Evolutionary conservation across 2,797 vertebrate genomes (phyloP).

Genomic region (Gouania willdenowi): DNA sequence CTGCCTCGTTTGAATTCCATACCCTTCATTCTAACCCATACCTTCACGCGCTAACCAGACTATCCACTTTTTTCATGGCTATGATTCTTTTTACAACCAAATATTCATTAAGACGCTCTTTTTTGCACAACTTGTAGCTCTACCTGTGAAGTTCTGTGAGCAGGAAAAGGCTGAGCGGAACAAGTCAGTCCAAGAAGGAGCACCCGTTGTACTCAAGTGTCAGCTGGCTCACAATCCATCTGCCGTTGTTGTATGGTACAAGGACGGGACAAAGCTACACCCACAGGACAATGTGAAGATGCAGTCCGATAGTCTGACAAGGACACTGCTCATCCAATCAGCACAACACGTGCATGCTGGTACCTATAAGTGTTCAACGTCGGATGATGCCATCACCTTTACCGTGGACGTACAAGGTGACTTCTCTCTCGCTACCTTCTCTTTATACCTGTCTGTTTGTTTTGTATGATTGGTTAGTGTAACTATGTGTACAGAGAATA

Average conservation of each 20-base stretch:
- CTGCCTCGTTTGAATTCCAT: no score
- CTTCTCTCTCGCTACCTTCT: constrained; percentile 41
- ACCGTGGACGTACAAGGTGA: constrained; percentile 87
- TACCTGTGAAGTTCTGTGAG: constrained; percentile 67
- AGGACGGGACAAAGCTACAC: constrained; percentile 77
- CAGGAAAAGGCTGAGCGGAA: constrained; percentile 62
- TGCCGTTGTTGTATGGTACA: constrained; percentile 79
- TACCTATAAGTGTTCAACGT: constrained; percentile 79
- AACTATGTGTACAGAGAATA: constrained; percentile 5
- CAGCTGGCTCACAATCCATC: constrained; percentile 76
- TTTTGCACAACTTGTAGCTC: constrained; percentile 63
- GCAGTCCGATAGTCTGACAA: constrained; percentile 74
- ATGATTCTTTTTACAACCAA: no score
- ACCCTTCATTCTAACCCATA: no score
- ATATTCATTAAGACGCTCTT: constrained; percentile 35
- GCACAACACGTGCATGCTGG: constrained; percentile 75
- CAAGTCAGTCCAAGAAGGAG: constrained; percentile 67
- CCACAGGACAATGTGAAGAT: constrained; percentile 71
- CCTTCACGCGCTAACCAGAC: no score
- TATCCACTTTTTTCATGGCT: no score
- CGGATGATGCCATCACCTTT: constrained; percentile 76
- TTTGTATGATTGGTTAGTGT: constrained; percentile 3
- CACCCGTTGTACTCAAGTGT: constrained; percentile 78
- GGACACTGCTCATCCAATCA: constrained; percentile 72
- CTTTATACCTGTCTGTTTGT: constrained; percentile 8